Evolutionary conservation across 2,888 invertebrate genomes (phyloP), one percentile per base, ranked within the genome.

Genomic region (Carcina quercana): DNA sequence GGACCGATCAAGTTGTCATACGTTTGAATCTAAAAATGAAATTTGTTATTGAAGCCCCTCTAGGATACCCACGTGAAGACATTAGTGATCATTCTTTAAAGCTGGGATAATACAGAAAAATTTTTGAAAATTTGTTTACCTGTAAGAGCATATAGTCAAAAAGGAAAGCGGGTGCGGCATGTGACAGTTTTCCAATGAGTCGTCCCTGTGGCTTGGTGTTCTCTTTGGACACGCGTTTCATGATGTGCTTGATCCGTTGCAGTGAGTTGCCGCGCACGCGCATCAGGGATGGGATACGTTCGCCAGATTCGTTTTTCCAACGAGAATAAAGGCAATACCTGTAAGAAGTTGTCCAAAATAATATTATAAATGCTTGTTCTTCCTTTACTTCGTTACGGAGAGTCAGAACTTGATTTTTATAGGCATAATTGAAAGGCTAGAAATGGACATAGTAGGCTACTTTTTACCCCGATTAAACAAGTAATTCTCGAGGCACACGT

Each of bases 141-240:
- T 84, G 85, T 27, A 79, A 45, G 7, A 87, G 86, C 87, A 96
- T 95, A 69, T 98, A 98, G 78, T 99, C 98, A 65, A 99, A 98
- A 4, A 99, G 87, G 54, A 96, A 93, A 5, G 95, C 94, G 0
- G 99, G 98, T 25, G 97, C 95, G 29, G 95, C 95, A 67, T 99
- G 98, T 14, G 97, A 96, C 17, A 98, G 85, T 83, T 99, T 99
- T 8, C 98, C 99, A 43, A 99, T 93, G 28, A 94, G 91, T 37
- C 99, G 87, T 0, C 99, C 99, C 39, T 97, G 94, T 1, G 95
- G 96, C 70, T 98, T 99, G 4, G 98, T 96, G 58, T 97, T 99
- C 69, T 99, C 99, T 66, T 99, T 99, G 53, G 97, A 97, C 20
- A 96, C 95, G 41, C 94, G 90, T 79, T 98, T 98, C 95, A 99